Evolutionary conservation across 1,140 invertebrate species (phyloP).

Genomic region (Teleogryllus occipitalis): DNA sequence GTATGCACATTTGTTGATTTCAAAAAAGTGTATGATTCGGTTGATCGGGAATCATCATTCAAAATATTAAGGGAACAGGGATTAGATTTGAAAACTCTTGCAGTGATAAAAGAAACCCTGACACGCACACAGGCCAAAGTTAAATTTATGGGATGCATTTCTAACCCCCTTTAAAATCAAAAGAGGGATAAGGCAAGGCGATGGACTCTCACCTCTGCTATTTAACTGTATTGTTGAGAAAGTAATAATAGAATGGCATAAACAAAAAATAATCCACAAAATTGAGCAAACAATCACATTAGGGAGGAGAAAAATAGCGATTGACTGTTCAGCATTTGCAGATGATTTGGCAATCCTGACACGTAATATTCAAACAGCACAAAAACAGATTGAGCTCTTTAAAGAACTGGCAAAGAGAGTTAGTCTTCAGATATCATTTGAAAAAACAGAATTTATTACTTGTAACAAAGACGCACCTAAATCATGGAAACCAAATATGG

Average conservation of each 20-base stretch:
- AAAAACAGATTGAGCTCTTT: slow-evolving; percentile 10
- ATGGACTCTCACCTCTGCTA: slow-evolving; percentile 11
- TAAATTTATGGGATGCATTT: not conserved
- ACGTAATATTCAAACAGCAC: not conserved
- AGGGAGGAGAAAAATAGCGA: slow-evolving; percentile 9
- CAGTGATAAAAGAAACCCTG: slow-evolving; percentile 15
- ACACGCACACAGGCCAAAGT: too few species aligned
- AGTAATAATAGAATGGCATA: slow-evolving; percentile 7
- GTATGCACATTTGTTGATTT: slow-evolving; percentile 17
- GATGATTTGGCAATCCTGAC: slow-evolving; percentile 15
- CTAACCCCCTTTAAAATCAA: not conserved
- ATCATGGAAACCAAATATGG: slow-evolving; percentile 14
- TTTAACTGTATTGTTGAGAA: slow-evolving; percentile 15
- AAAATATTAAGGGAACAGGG: slow-evolving; percentile 14
- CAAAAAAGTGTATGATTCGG: slow-evolving; percentile 17
- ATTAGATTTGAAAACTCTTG: slow-evolving; percentile 14
- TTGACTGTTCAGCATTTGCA: slow-evolving; percentile 17
- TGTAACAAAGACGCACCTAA: slow-evolving; percentile 13
- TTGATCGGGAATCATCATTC: slow-evolving; percentile 14
- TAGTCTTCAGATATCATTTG: not conserved
- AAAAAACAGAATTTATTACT: not conserved
- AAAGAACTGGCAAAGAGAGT: not conserved
- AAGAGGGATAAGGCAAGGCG: not conserved
- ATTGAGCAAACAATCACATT: not conserved
- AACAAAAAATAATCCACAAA: slow-evolving; percentile 68